Evolutionary conservation across 2,797 vertebrate genomes (phyloP), one percentile per base, ranked within the genome.

Genomic region (Enteromius afrohamiltoni): DNA sequence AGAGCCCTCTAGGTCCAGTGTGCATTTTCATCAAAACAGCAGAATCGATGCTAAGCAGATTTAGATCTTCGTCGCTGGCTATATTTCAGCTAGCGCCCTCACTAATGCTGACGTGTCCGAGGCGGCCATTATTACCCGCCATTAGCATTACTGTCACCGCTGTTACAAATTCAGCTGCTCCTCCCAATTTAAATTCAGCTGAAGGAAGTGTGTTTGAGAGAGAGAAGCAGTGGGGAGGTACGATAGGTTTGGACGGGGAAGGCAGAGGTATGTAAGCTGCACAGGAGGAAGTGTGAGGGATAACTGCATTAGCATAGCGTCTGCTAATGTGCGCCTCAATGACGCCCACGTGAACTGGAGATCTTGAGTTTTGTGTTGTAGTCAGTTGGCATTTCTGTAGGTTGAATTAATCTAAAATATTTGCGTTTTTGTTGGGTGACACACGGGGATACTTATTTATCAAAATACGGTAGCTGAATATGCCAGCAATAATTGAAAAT

Each of bases 11-110:
- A 84, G 83, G 87, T 85, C 75, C 76, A 60, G 64, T 76, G 85
- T 88, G 86, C 85, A 88, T 87, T 90, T 87, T 90, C 86, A 89
- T 88, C 82, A 83, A 86, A 89, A 86, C 85, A 82, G 83, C 85
- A 87, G 86, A 90, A 89, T 88, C 89, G 73, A 88, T 89, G 87
- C 83, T 87, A 88, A 90, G 85, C 86, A 85, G 85, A 88, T 90
- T 90, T 88, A 88, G 85, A 89, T 85, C 83, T 80, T 83, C 85
- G 87, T 88, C 80, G 67, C 68, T 71, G 80, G 86, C 85, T 87
- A 88, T 90, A 86, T 87, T 88, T 89, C 88, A 89, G 83, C 74
- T 81, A 82, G 79, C 65, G 76, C 86, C 81, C 75, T 79, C 58
- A 49, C 87, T 88, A 88, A 88, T 88, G 86, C 87, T 88, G 87